Base-by-base conservation (phyloP, 2,888 invertebrate genomes). In the Eudasyphora cyanicolor region DNA sequence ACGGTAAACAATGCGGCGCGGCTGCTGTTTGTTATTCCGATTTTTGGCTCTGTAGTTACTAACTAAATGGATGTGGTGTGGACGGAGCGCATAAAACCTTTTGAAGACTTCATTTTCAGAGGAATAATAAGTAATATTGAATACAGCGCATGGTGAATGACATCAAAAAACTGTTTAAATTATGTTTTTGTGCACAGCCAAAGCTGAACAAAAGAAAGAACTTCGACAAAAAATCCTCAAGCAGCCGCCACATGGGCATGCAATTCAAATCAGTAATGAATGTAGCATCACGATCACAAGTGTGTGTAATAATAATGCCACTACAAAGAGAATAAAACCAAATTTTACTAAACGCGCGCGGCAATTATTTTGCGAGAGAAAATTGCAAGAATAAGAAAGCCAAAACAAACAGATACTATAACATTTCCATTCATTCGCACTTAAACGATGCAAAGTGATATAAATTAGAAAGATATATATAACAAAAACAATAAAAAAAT, bases 211-310 rank as follows among this genome's bases (percentile, higher is more conserved):
- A 45, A 45, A 45, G 45, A 45, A 45, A n/a, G n/a, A 7, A 45
- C 45, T 45, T 45, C 2, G 45, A n/a, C 45, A n/a, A 45, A 45
- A n/a, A n/a, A 3, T 38, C 45, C 45, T 7, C 45, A 45, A 14
- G n/a, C 45, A 45, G n/a, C n/a, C 45, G 3, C 45, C 14, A 7
- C n/a, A 67, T 42, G 42, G 19, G 67, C 45, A 10, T 29, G 32
- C 62, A 62, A n/a, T n/a, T n/a, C n/a, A 17, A 32, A 62, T 45
- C 67, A 67, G 67, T 45, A 67, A 45, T 24, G 38, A 62, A 62
- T 45, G 14, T 45, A 14, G 14, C 27, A 8, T 21, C 57, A 14
- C 14, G 27, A 24, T 27, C 57, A 24, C 27, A 24, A 57, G 57
- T 12, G 27, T 14, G n/a, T 14, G 45, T 3, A 45, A 35, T 51